A percentile compares a stretch with the other conserved stretches of the same genome.
Evolutionary conservation across 1,140 invertebrate genomes (phyloP).

Genomic region (Drosophila melanica): DNA sequence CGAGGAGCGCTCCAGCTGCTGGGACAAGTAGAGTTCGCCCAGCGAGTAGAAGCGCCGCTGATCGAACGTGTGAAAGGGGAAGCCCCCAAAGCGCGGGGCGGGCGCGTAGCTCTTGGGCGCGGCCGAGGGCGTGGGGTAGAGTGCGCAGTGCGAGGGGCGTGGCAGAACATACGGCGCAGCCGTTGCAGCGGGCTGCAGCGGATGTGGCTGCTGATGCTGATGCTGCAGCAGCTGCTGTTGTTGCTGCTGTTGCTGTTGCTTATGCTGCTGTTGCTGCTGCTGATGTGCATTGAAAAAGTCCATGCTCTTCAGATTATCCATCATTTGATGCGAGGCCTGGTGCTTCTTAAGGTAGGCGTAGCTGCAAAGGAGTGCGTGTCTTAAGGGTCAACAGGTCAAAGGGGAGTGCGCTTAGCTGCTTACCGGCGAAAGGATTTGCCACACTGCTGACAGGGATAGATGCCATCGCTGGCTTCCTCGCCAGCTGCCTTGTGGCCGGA

Average conservation of each 20-base stretch:
- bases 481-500: constrained; percentile 63
- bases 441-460: constrained; percentile 90
- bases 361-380: constrained; percentile 77
- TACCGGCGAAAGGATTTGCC: constrained; percentile 90
- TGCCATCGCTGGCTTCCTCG: constrained; percentile 77
- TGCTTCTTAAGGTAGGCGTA: constrained; percentile 92
- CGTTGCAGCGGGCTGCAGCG: neutral
- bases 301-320: constrained; percentile 71
- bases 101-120: constrained; percentile 44
- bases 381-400: neutral
- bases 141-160: constrained; percentile 51
- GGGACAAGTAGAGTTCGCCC: constrained; percentile 76
- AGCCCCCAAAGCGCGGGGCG: constrained; percentile 55
- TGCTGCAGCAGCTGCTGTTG: constrained; percentile 35
- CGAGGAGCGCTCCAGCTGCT: constrained; percentile 78
- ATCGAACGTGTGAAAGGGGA: constrained; percentile 73
- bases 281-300: constrained; percentile 69
- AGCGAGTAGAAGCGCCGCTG: constrained; percentile 78
- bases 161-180: constrained; percentile 43
- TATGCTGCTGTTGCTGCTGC: constrained; percentile 45
- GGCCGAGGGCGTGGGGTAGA: constrained; percentile 46
- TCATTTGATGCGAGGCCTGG: constrained; percentile 83
- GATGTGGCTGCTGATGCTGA: constrained; percentile 32
- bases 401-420: constrained; percentile 9
- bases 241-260: constrained; percentile 32